phyloP scores from a whole-genome alignment of 2,888 invertebrate genomes.

The Phorcus lineatus region DNA sequence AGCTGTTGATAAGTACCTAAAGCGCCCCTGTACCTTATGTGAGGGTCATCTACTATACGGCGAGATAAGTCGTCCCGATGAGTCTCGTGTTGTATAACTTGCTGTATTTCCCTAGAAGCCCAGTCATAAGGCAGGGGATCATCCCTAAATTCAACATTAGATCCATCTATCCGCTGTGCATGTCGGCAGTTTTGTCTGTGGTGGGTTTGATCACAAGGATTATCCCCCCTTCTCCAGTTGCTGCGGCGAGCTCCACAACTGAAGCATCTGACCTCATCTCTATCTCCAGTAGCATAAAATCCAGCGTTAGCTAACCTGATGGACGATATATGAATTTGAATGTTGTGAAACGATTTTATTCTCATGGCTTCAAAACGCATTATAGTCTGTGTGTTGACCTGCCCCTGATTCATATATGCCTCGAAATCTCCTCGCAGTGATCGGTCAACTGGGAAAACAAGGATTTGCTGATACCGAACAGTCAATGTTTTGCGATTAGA shows the following conservation, averaged over 20 bases:
- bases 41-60: too few species aligned
- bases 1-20: too few species aligned
- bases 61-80: too few species aligned
- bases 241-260: background rate
- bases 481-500: too few species aligned
- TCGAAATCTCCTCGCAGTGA: background rate
- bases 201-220: background rate
- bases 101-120: too few species aligned
- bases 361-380: background rate
- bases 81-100: too few species aligned
- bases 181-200: background rate
- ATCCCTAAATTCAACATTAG: background rate
- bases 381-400: background rate
- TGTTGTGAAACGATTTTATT: background rate
- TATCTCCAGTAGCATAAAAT: background rate
- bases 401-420: background rate
- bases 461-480: background rate
- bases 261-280: background rate
- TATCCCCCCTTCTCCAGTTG: background rate
- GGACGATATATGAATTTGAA: background rate
- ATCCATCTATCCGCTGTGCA: background rate
- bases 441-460: background rate
- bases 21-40: too few species aligned
- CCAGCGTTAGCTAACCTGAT: background rate
- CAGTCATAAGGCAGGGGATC: background rate